These are phyloP conservation scores for Bemisia tabaci DNA, from an alignment of 1,140 invertebrate genomes.

Conservation along the genomic window DNA sequence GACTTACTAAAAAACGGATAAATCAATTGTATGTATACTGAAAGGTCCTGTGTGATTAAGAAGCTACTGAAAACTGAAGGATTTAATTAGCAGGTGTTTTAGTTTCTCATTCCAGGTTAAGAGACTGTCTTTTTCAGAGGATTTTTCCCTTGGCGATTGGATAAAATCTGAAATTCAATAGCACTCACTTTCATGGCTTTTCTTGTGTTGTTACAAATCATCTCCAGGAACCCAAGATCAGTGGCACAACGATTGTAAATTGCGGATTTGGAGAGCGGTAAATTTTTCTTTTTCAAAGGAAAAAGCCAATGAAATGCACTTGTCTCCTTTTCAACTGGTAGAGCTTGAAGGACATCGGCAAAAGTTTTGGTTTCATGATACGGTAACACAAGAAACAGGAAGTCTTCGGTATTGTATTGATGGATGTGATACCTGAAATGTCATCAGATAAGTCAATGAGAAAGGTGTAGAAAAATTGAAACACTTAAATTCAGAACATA, in stretches of 20 bases:
- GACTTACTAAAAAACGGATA: no score
- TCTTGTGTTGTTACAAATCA: conserved; percentile 44
- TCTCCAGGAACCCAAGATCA: conserved; percentile 54
- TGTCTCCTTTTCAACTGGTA: conserved; percentile 25
- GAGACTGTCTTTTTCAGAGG: no score
- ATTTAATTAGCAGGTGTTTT: no score
- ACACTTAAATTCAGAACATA: background rate
- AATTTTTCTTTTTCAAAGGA: conserved; percentile 52
- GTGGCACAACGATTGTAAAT: conserved; percentile 55
- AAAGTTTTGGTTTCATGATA: conserved; percentile 87
- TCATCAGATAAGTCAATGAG: conserved; percentile 6
- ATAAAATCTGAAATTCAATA: no score
- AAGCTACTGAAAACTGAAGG: no score
- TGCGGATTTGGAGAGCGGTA: conserved; percentile 49
- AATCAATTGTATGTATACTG: no score
- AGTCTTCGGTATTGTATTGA: conserved; percentile 65
- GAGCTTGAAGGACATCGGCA: conserved; percentile 60
- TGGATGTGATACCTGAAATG: conserved; percentile 70
- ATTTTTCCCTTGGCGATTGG: no score
- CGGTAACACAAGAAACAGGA: conserved; percentile 68
- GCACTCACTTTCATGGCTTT: conserved; percentile 5
- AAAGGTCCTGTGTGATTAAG: no score
- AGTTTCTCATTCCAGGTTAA: no score
- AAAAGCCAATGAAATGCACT: conserved; percentile 45
- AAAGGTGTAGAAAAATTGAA: background rate